Evolutionary conservation across 2,113 vertebrate genomes (phyloP).

Genomic region (Labeo catla): DNA sequence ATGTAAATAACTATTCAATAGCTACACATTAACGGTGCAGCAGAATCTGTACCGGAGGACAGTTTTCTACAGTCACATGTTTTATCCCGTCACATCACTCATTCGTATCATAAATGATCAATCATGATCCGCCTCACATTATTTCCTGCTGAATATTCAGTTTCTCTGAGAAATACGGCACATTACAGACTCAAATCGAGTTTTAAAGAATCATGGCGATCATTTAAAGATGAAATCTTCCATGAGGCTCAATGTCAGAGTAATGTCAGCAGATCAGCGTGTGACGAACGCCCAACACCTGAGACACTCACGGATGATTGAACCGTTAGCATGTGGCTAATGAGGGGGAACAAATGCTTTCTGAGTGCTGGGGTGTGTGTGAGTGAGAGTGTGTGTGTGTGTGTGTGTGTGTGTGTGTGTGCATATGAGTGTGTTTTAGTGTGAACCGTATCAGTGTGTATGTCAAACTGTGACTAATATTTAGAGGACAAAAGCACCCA

Average conservation of each 20-base stretch:
- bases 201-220: background rate
- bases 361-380: slow-evolving; percentile 5
- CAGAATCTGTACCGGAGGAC: background rate
- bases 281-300: slow-evolving; percentile 31
- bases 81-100: background rate
- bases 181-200: background rate
- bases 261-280: slow-evolving; percentile 46
- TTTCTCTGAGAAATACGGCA: background rate
- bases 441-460: slow-evolving; percentile 17
- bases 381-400: slow-evolving; percentile 30
- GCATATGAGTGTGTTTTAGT: slow-evolving; percentile 46
- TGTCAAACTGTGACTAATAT: slow-evolving; percentile 46
- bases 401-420: slow-evolving; percentile 29
- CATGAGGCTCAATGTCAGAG: slow-evolving; percentile 46
- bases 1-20: background rate
- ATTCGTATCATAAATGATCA: background rate
- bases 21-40: background rate
- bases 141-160: slow-evolving; percentile 2
- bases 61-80: background rate
- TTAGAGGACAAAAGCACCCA: slow-evolving; percentile 38
- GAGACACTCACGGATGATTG: slow-evolving; percentile 38
- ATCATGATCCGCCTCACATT: background rate
- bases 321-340: slow-evolving; percentile 44
- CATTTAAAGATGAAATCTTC: slow-evolving; percentile 17
- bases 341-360: slow-evolving; percentile 50